Evolutionary conservation across 2,797 vertebrate genomes (phyloP), one percentile per base, ranked within the genome.

Genomic region (Betta splendens): DNA sequence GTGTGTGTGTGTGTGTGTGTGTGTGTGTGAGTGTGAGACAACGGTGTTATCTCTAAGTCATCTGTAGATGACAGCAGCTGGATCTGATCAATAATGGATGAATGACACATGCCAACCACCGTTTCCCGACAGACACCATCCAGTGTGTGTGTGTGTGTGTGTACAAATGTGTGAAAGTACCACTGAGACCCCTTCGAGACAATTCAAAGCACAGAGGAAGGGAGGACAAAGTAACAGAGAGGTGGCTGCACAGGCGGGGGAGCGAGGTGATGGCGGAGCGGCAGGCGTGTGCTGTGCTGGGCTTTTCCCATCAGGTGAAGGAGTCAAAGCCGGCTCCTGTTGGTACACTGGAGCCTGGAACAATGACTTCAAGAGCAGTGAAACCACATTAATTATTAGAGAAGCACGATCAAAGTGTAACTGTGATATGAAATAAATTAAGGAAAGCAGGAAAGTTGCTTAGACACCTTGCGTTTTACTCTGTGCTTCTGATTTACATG

Each of bases 391-490:
- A 89, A 90, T 89, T 87, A 90, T 89, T 89, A 87, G 87, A 89
- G 85, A 86, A 84, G 69, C 70, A 79, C 66, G 85, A 90, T 90
- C 89, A 90, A 89, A 90, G 87, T 87, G 46, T 82, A 73, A 87
- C 87, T 88, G 87, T 87, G 87, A 89, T 87, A 86, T 83, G 83
- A 87, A 89, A 90, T 89, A 89, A 86, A 90, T 88, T 83, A 89
- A 89, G 89, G 86, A 84, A 86, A 86, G 78, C 75, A 64, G 75
- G 77, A 69, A 85, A 79, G 4, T 53, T 69, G 69, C 75, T 83
- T 59, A 71, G 48, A 86, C 57, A 62, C 47, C 58, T 54, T 67
- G n/a, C n/a, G n/a, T n/a, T n/a, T n/a, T n/a, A 37, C 25, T 49
- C 51, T 44, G 26, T 64, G 52, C 50, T 61, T 53, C 11, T 69